A percentile compares a stretch with the other conserved stretches of the same genome.
These are phyloP conservation scores for Dysidea cf. avara DNA, from an alignment of 37 sponge, comb jelly and placozoan species.

Conservation along the genomic window DNA sequence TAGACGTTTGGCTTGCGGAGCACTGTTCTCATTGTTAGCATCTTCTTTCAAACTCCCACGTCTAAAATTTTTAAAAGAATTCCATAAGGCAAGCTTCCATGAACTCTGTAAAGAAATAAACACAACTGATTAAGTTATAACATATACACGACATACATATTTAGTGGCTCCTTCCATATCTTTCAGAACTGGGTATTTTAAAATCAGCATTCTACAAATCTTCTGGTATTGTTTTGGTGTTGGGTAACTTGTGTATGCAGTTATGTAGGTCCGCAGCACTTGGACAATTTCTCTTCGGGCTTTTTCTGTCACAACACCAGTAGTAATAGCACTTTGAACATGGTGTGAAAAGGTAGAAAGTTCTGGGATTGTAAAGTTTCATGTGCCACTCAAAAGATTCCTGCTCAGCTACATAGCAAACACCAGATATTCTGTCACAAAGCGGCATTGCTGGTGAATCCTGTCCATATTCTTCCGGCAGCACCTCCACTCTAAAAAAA, in stretches of 20 bases:
- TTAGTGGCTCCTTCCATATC: too few relatives aligned
- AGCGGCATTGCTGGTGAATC: too few relatives aligned
- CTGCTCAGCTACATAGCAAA: too few relatives aligned
- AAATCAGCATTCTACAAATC: neutral
- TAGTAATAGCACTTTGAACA: too few relatives aligned
- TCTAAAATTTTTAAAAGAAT: conserved; percentile 15
- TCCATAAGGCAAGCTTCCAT: conserved; percentile 5
- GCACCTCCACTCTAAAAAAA: too few relatives aligned
- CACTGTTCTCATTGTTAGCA: too few relatives aligned
- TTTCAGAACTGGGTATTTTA: neutral
- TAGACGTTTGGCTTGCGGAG: too few relatives aligned
- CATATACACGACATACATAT: too few relatives aligned
- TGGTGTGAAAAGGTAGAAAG: neutral
- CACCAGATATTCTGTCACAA: too few relatives aligned
- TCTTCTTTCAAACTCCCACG: neutral
- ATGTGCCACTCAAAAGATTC: neutral
- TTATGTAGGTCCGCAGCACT: conserved; percentile 1
- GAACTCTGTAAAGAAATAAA: conserved; percentile 15
- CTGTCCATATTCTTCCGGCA: too few relatives aligned
- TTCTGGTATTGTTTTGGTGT: too few relatives aligned
- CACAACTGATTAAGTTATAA: too few relatives aligned
- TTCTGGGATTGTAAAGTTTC: neutral
- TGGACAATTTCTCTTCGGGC: conserved; percentile 16
- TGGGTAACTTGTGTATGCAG: conserved; percentile 1
- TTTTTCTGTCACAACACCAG: neutral